These are phyloP conservation scores for Masnerella sp. DNA, from an alignment of 2,888 invertebrate species.

Conservation along the genomic window DNA sequence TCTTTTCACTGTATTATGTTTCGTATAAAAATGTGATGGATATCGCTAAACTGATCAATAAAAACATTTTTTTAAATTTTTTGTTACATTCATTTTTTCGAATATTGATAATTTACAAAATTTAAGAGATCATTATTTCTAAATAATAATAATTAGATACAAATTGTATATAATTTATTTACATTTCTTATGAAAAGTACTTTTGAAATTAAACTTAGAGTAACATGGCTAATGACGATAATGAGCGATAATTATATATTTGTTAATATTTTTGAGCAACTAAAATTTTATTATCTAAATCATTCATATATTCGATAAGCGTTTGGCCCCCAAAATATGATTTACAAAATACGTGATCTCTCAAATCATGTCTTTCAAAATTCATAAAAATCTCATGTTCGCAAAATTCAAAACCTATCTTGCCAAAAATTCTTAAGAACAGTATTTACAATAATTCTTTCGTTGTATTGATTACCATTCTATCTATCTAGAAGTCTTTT, in stretches of 20 bases:
- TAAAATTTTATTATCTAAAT: constrained; percentile 10
- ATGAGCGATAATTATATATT: not conserved
- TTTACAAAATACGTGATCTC: constrained; percentile 35
- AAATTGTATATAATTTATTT: too few relatives aligned
- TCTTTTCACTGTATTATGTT: too few relatives aligned
- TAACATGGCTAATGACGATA: not conserved
- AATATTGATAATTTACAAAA: too few relatives aligned
- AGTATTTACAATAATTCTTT: constrained; percentile 5
- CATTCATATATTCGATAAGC: constrained; percentile 18
- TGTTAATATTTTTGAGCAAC: constrained; percentile 33
- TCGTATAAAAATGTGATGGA: too few relatives aligned
- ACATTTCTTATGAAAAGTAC: too few relatives aligned
- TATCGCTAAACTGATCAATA: too few relatives aligned
- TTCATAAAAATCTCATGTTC: constrained; percentile 13
- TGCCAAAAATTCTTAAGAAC: constrained; percentile 32
- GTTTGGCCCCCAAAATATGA: constrained; percentile 36
- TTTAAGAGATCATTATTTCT: too few relatives aligned
- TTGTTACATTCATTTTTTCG: too few relatives aligned
- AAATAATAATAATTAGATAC: too few relatives aligned
- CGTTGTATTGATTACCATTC: not conserved
- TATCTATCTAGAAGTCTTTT: constrained; percentile 3
- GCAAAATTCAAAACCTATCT: constrained; percentile 20
- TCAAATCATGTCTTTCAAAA: constrained; percentile 16
- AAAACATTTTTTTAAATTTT: too few relatives aligned
- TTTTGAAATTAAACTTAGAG: not conserved